These are phyloP conservation scores for Ammospiza maritima DNA, from an alignment of 2,797 vertebrate species.

Conservation along the genomic window DNA sequence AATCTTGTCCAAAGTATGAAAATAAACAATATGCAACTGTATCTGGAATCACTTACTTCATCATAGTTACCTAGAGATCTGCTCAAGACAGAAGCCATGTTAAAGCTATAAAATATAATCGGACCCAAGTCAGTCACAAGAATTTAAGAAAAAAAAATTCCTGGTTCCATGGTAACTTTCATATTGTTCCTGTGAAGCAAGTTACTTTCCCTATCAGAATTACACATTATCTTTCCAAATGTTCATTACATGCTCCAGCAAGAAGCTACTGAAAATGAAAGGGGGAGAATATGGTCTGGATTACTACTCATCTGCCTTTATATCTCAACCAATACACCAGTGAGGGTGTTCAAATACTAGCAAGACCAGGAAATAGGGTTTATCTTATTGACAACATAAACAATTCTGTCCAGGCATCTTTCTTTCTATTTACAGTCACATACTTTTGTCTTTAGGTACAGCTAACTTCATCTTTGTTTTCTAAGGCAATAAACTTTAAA, in stretches of 20 bases:
- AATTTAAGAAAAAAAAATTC: background rate
- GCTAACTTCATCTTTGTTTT: background rate
- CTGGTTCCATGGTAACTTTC: background rate
- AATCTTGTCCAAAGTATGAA: background rate
- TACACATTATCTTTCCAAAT: background rate
- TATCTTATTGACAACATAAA: background rate
- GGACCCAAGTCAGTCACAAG: background rate
- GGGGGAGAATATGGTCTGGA: background rate
- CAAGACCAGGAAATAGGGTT: background rate
- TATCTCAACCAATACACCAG: background rate
- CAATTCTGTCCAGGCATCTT: background rate
- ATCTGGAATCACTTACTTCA: background rate
- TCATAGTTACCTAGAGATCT: background rate
- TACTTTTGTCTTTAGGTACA: background rate
- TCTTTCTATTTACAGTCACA: background rate
- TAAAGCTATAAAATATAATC: background rate
- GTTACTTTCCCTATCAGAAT: background rate
- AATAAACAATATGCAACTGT: background rate
- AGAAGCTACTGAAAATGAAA: background rate
- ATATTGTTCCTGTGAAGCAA: background rate
- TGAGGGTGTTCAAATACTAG: background rate
- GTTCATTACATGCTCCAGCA: background rate
- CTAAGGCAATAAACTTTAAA: background rate
- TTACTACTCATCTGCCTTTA: background rate
- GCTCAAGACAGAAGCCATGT: background rate